phyloP scores from a whole-genome alignment of 2,113 vertebrate species.

The Proterorhinus semilunaris region DNA sequence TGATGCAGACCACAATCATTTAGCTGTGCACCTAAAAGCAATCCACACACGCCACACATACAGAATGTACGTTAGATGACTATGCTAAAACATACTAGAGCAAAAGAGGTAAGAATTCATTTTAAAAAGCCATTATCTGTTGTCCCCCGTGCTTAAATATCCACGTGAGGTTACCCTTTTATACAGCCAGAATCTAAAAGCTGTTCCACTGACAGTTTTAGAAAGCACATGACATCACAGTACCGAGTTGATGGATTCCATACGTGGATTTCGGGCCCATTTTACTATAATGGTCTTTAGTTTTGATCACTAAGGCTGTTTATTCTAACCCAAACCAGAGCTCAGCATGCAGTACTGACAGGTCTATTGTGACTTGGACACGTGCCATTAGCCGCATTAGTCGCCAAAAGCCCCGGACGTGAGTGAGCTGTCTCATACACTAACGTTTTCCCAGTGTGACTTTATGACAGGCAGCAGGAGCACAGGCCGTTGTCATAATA shows the following conservation, averaged over 20 bases:
- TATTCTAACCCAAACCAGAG: background rate
- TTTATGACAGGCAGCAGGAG: background rate
- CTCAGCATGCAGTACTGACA: background rate
- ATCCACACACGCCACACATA: too few relatives aligned
- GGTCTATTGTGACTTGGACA: conserved; percentile 5
- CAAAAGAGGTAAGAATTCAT: too few relatives aligned
- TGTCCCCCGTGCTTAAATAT: too few relatives aligned
- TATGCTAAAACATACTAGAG: too few relatives aligned
- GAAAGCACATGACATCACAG: background rate
- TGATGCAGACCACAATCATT: too few relatives aligned
- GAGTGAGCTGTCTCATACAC: conserved; percentile 3
- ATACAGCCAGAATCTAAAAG: background rate
- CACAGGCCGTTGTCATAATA: background rate
- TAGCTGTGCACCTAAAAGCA: too few relatives aligned
- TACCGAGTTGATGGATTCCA: conserved; percentile 1
- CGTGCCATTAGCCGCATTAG: conserved; percentile 14
- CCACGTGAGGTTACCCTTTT: too few relatives aligned
- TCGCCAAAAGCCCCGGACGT: conserved; percentile 8
- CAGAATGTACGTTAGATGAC: too few relatives aligned
- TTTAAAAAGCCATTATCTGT: too few relatives aligned
- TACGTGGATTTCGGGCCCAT: background rate
- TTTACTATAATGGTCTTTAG: background rate
- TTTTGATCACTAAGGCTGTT: conserved; percentile 9
- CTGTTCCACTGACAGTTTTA: background rate
- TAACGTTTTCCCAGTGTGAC: conserved; percentile 11